phyloP scores from a whole-genome alignment of 2,113 vertebrate species.

The Benitochromis conjunctus region DNA sequence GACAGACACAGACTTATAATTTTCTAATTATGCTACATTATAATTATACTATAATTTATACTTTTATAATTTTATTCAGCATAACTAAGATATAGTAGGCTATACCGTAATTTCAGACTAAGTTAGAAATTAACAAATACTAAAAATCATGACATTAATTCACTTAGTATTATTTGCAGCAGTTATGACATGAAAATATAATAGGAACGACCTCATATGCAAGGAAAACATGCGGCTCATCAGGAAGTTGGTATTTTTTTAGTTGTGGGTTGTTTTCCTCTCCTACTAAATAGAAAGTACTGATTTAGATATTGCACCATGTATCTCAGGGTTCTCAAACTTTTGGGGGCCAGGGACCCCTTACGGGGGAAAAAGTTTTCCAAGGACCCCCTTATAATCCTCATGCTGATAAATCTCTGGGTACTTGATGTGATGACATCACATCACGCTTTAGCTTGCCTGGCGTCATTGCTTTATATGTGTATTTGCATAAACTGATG shows the following conservation, averaged over 20 bases:
- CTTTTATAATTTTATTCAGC: background rate
- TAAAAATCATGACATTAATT: background rate
- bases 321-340: background rate
- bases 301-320: background rate
- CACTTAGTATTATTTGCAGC: background rate
- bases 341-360: background rate
- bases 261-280: background rate
- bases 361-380: accelerated
- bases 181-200: background rate
- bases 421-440: background rate
- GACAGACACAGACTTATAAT: background rate
- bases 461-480: background rate
- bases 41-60: background rate
- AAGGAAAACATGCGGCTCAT: background rate
- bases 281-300: background rate
- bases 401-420: background rate
- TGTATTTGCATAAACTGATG: background rate
- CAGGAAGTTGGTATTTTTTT: background rate
- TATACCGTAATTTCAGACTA: background rate
- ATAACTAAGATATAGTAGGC: background rate
- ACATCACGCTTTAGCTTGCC: background rate
- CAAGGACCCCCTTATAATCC: background rate
- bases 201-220: background rate
- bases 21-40: background rate
- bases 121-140: background rate